Evolutionary conservation across 2,113 vertebrate genomes (phyloP).

Genomic region (Engystomops pustulosus): DNA sequence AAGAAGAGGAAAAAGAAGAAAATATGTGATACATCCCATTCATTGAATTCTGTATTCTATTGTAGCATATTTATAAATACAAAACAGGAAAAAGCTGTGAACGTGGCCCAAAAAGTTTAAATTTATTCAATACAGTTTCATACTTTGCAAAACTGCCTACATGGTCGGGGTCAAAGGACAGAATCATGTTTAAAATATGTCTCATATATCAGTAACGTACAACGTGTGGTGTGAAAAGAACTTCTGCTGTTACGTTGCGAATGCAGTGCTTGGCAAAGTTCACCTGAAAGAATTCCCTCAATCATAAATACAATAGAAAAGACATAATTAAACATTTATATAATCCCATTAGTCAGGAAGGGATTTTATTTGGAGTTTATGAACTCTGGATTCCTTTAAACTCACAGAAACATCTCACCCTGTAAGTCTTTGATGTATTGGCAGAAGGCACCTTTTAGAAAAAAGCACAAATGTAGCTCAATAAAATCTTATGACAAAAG

Average conservation of each 20-base stretch:
- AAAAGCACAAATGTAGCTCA: constrained; percentile 58
- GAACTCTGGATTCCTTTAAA: constrained; percentile 70
- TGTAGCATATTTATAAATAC: no score
- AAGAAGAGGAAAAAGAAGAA: no score
- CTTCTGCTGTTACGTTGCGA: constrained; percentile 67
- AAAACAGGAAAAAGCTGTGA: no score
- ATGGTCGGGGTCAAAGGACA: constrained; percentile 3
- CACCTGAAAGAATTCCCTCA: constrained; percentile 62
- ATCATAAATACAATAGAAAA: constrained; percentile 66
- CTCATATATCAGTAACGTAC: constrained; percentile 20
- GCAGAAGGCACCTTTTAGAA: constrained; percentile 60
- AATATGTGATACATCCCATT: no score
- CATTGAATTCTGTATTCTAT: no score
- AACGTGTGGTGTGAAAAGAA: constrained; percentile 63
- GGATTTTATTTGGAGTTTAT: constrained; percentile 76
- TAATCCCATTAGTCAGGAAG: constrained; percentile 70
- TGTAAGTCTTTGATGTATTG: constrained; percentile 48
- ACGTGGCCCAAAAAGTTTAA: neutral
- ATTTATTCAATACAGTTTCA: neutral
- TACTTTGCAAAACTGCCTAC: neutral
- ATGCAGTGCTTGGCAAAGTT: constrained; percentile 70
- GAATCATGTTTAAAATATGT: constrained; percentile 22
- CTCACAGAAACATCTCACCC: constrained; percentile 65
- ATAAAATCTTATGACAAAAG: constrained; percentile 51
- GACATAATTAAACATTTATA: constrained; percentile 70